phyloP scores from a whole-genome alignment of 2,113 vertebrate genomes.

The Ptyas mucosa region DNA sequence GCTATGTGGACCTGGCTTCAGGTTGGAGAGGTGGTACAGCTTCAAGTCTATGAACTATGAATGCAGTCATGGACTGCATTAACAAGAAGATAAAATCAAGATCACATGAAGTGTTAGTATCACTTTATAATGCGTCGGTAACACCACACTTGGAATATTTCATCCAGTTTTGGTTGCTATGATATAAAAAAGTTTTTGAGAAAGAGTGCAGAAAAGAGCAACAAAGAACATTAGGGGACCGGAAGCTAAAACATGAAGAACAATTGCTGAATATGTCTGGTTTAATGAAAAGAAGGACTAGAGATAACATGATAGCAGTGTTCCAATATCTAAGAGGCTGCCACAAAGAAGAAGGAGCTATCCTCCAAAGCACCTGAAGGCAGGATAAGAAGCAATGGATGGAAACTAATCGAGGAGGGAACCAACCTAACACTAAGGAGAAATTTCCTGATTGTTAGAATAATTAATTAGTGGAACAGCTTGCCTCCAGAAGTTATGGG shows the following conservation, averaged over 20 bases:
- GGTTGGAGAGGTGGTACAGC: background rate
- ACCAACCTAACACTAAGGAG: background rate
- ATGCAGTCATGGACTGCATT: background rate
- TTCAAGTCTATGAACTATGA: background rate
- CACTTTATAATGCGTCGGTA: background rate
- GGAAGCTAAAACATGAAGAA: background rate
- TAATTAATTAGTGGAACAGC: background rate
- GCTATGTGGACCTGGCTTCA: background rate
- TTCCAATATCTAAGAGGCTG: background rate
- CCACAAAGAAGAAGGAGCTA: background rate
- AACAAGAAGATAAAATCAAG: background rate
- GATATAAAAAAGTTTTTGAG: background rate
- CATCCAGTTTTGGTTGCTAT: background rate
- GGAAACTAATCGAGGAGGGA: background rate
- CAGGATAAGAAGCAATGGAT: background rate
- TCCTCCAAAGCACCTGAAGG: background rate
- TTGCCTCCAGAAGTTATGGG: background rate
- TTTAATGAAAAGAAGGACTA: background rate
- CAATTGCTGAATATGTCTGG: background rate
- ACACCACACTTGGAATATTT: background rate
- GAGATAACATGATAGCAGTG: background rate
- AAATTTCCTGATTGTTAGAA: background rate
- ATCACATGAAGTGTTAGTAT: background rate
- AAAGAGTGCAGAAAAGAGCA: background rate
- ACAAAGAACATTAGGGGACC: background rate